phyloP scores from a whole-genome alignment of 2,888 invertebrate genomes.

The Onthophagus sagittarius region DNA sequence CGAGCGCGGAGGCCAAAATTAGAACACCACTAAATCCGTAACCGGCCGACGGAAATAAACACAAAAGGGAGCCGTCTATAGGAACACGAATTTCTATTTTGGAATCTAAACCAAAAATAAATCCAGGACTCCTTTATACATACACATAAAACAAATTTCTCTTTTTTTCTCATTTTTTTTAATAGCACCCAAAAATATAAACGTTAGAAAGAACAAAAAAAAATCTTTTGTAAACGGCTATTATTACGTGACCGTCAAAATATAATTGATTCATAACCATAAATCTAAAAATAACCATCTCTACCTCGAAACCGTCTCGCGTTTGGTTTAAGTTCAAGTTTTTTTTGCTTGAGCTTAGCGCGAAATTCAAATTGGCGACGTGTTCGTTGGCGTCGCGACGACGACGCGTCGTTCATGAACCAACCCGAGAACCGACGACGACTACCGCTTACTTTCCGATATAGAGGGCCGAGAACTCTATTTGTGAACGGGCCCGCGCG shows the following conservation, averaged over 20 bases:
- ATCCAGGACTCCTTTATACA: not conserved
- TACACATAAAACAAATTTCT: not conserved
- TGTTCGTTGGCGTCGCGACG: not conserved
- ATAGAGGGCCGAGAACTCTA: slow-evolving; percentile 11
- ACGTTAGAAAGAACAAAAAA: no score
- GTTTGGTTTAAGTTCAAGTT: not conserved
- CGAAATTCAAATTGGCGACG: not conserved
- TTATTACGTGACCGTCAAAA: not conserved
- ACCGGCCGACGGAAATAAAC: not conserved
- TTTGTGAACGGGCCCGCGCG: slow-evolving; percentile 21
- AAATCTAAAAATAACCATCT: not conserved
- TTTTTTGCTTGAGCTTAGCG: not conserved
- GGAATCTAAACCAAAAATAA: not conserved
- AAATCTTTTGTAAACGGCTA: not conserved
- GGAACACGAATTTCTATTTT: not conserved
- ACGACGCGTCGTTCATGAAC: not conserved
- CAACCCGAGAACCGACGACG: not conserved
- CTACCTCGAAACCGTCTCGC: not conserved
- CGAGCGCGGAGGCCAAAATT: not conserved
- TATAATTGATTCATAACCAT: not conserved
- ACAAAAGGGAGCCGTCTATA: not conserved
- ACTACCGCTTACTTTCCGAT: not conserved
- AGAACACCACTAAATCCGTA: not conserved
- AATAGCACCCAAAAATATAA: no score
- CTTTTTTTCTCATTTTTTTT: not conserved